Percentiles rank a stretch among this genome's conserved stretches.
phyloP scores from a whole-genome alignment of 64 coral and sea anemone genomes.

The Montipora sp. region DNA sequence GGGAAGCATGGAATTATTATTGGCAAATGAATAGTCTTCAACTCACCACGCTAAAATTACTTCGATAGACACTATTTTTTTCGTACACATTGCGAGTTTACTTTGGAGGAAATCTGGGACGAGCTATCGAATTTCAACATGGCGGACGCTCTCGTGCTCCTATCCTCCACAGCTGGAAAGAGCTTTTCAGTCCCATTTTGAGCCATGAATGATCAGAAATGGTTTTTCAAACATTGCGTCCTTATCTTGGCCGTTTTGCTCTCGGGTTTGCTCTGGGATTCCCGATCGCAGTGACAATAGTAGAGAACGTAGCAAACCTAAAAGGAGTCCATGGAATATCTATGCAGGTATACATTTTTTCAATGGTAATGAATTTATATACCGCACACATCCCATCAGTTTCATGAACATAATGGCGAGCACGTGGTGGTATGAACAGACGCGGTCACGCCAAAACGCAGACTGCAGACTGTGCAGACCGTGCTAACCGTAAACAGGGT shows the following conservation, averaged over 20 bases:
- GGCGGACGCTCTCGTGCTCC: background rate
- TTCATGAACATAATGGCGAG: no score
- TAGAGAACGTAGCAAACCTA: constrained; percentile 72
- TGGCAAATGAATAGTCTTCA: no score
- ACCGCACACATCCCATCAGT: background rate
- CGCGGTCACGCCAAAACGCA: no score
- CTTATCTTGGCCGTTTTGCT: constrained; percentile 37
- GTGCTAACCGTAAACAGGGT: no score
- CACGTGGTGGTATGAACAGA: no score
- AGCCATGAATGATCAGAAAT: background rate
- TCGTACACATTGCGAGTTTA: no score
- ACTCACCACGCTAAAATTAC: no score
- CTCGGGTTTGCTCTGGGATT: constrained; percentile 67
- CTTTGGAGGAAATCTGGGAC: background rate
- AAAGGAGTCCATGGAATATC: constrained; percentile 71
- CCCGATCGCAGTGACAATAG: constrained; percentile 67
- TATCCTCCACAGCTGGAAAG: no score
- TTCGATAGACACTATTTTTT: no score
- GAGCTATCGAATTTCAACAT: background rate
- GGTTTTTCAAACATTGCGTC: constrained; percentile 25
- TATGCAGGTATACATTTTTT: constrained; percentile 62
- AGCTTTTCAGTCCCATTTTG: background rate
- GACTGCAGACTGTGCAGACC: no score
- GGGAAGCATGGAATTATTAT: no score
- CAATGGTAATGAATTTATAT: background rate